Conservation (phyloP, 2,113 vertebrate genomes). For the Tricholaema leucomelas region DNA sequence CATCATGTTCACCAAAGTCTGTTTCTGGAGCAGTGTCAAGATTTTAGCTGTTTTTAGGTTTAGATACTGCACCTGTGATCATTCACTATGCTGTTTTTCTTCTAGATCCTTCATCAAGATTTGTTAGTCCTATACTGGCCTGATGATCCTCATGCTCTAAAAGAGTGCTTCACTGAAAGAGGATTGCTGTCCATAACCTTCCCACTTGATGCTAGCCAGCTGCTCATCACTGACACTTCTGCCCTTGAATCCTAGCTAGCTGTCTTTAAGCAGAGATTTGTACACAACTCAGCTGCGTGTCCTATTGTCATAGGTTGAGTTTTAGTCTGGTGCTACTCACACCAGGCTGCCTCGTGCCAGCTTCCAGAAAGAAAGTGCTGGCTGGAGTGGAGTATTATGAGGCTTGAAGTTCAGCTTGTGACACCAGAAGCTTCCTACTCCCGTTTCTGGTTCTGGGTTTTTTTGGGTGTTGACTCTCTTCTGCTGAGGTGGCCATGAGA, state of each 20-base stretch:
- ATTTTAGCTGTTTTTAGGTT: not conserved
- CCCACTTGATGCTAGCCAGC: not conserved
- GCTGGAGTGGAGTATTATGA: too few relatives aligned
- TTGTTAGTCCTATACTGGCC: not conserved
- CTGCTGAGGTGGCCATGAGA: too few relatives aligned
- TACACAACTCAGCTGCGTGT: not conserved
- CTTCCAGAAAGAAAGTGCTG: too few relatives aligned
- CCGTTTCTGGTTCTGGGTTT: too few relatives aligned
- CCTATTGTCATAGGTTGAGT: too few relatives aligned
- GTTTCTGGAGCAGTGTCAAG: not conserved
- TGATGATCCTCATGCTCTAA: not conserved
- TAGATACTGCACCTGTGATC: not conserved
- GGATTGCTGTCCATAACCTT: not conserved
- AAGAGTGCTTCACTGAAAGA: not conserved
- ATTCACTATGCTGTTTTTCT: not conserved
- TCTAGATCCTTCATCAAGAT: not conserved
- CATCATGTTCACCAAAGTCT: not conserved
- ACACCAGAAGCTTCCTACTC: too few relatives aligned
- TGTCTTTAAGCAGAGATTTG: not conserved
- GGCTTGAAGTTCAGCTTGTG: too few relatives aligned
- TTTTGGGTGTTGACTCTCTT: too few relatives aligned
- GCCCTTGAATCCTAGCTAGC: not conserved
- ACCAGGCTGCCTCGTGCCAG: too few relatives aligned
- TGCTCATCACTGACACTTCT: not conserved
- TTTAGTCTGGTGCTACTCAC: too few relatives aligned